phyloP scores from a whole-genome alignment of 2,797 vertebrate genomes.

The Hoplostethus atlanticus region DNA sequence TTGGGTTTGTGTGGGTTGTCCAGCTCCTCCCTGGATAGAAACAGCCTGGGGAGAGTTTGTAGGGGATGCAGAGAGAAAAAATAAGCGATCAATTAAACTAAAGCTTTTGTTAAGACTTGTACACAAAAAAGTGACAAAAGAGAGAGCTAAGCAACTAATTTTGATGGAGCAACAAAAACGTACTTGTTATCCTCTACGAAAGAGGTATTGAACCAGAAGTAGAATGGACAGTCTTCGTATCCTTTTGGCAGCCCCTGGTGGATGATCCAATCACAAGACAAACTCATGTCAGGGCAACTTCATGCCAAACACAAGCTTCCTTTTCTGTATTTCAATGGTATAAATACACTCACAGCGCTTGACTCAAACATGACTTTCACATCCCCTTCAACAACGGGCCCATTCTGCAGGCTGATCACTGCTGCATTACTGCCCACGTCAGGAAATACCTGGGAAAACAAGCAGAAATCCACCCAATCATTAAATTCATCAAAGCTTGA shows the following conservation, averaged over 20 bases:
- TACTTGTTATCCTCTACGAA: constrained; percentile 93
- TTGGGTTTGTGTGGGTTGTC: constrained; percentile 97
- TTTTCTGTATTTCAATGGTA: not conserved
- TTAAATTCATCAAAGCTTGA: not conserved
- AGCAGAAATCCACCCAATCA: not conserved
- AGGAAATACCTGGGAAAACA: constrained; percentile 86
- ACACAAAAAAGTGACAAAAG: too few species aligned
- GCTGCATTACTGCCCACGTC: constrained; percentile 87
- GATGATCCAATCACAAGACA: not conserved
- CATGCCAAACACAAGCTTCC: not conserved
- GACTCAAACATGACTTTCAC: constrained; percentile 96
- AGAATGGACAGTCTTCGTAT: constrained; percentile 94
- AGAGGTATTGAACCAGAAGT: constrained; percentile 97
- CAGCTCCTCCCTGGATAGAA: constrained; percentile 90
- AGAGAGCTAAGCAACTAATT: not conserved
- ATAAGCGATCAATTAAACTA: not conserved
- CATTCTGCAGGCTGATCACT: constrained; percentile 88
- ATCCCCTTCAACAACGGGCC: constrained; percentile 89
- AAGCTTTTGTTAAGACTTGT: not conserved
- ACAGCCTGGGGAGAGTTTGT: constrained; percentile 83
- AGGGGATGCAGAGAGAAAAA: not conserved
- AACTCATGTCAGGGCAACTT: not conserved
- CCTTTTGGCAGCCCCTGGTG: constrained; percentile 91
- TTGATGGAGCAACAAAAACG: constrained; percentile 24
- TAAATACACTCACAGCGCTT: constrained; percentile 85